These are phyloP conservation scores for Mamestra brassicae DNA, from an alignment of 2,888 invertebrate species.

Conservation along the genomic window DNA sequence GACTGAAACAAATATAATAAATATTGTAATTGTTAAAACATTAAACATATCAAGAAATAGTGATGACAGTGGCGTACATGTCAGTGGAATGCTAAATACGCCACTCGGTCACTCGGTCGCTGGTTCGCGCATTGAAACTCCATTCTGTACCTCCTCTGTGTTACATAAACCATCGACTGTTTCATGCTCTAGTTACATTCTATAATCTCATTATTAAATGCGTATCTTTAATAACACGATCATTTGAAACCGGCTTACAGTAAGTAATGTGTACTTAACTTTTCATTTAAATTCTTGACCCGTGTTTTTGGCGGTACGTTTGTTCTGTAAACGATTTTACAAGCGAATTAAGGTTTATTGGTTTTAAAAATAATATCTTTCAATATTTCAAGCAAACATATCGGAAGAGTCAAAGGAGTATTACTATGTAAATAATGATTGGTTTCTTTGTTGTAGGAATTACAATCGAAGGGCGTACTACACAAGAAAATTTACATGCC, in stretches of 20 bases:
- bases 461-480: conserved; percentile 78
- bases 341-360: conserved; percentile 39
- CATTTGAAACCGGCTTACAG: conserved; percentile 70
- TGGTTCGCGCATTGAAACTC: too few relatives aligned
- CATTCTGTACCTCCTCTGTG: background rate
- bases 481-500: conserved; percentile 86
- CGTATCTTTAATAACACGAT: conserved; percentile 67
- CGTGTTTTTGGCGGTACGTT: conserved; percentile 41
- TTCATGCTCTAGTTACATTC: conserved; percentile 74
- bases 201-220: conserved; percentile 73
- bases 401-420: conserved; percentile 23
- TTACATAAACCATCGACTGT: conserved; percentile 55
- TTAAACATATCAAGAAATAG: too few relatives aligned
- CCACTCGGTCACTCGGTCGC: too few relatives aligned
- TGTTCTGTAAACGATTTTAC: conserved; percentile 38
- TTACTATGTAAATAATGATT: conserved; percentile 65
- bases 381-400: conserved; percentile 15
- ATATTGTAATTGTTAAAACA: too few relatives aligned
- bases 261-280: conserved; percentile 62
- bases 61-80: background rate
- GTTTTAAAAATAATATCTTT: conserved; percentile 24
- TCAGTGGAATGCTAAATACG: too few relatives aligned
- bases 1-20: too few relatives aligned
- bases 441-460: conserved; percentile 82
- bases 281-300: conserved; percentile 55